Conservation (phyloP, 2,113 vertebrate species). For the Nothoprocta pentlandii region DNA sequence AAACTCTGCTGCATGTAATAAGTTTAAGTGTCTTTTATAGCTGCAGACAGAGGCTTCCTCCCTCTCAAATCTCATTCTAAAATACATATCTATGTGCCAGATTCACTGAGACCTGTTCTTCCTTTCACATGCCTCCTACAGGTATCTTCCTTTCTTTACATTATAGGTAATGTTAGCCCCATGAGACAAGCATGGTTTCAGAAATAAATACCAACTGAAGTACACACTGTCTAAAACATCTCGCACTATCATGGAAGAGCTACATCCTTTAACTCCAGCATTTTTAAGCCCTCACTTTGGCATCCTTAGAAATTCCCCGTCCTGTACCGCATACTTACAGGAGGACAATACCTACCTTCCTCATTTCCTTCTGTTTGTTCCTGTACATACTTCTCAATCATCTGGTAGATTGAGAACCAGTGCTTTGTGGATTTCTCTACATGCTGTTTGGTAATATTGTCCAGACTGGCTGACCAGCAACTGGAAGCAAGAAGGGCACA, state of each 20-base stretch:
- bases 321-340: not conserved
- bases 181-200: not conserved
- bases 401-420: constrained; percentile 98
- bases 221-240: not conserved
- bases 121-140: not conserved
- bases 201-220: not conserved
- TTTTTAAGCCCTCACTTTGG: not conserved
- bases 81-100: not conserved
- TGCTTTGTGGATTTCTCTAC: constrained; percentile 89
- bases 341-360: constrained; percentile 73
- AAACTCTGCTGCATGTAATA: not conserved
- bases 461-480: constrained; percentile 95
- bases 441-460: constrained; percentile 88
- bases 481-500: constrained; percentile 66
- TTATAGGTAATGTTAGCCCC: not conserved
- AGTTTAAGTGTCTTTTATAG: not conserved
- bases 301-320: not conserved
- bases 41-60: constrained; percentile 4
- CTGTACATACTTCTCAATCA: constrained; percentile 88
- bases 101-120: not conserved
- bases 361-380: constrained; percentile 74
- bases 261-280: not conserved
- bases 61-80: not conserved
- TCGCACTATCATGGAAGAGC: not conserved
- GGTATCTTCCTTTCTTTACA: not conserved